phyloP scores from a whole-genome alignment of 2,113 vertebrate genomes.

The Baryphthengus martii region DNA sequence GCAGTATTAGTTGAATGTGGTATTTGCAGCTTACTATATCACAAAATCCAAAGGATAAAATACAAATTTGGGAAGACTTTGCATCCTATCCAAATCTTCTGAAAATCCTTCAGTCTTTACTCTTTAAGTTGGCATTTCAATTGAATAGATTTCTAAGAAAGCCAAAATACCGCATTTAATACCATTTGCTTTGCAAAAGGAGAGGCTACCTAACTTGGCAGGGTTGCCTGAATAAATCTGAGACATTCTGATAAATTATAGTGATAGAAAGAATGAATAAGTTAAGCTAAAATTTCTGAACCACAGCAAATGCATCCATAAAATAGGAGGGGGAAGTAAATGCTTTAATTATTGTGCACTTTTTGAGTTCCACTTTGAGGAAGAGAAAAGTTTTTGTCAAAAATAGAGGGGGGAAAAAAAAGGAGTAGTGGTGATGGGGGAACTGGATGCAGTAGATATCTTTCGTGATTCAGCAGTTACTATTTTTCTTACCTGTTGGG shows the following conservation, averaged over 20 bases:
- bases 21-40: not conserved
- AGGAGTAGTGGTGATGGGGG: rapidly evolving
- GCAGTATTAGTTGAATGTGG: slow-evolving; percentile 18
- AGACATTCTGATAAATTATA: not conserved
- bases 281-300: not conserved
- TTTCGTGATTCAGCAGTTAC: not conserved
- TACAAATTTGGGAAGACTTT: not conserved
- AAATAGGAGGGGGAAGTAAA: not conserved
- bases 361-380: slow-evolving; percentile 30
- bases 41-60: slow-evolving; percentile 8
- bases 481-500: not conserved
- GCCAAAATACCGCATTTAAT: too few relatives aligned
- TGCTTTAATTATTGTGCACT: slow-evolving; percentile 46
- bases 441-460: not conserved
- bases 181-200: not conserved
- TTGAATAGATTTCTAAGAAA: not conserved
- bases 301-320: not conserved
- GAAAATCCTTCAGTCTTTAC: not conserved
- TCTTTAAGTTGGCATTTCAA: not conserved
- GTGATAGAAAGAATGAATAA: not conserved
- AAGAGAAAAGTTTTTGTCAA: not conserved
- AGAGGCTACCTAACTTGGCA: not conserved
- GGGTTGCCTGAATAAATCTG: not conserved
- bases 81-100: not conserved
- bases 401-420: not conserved